Base-by-base conservation (phyloP, 2,797 vertebrate genomes). In the Glossophaga mutica region DNA sequence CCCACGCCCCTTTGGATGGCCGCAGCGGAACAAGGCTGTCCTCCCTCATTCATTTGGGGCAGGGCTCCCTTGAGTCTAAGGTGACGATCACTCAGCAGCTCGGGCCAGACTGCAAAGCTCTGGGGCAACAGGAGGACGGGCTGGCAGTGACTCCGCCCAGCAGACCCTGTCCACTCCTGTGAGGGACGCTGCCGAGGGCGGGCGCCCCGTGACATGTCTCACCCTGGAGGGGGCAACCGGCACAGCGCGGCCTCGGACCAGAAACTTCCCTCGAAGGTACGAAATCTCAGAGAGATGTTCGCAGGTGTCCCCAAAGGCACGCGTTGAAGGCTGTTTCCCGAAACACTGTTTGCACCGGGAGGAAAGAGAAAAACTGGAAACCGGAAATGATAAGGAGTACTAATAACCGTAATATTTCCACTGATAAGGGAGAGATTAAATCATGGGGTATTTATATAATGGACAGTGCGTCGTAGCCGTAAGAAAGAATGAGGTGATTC, bases 21-120 rank as follows among this genome's bases (percentile, higher is more conserved):
- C 26, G 1, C 5, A 0, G 21, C 21, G 0, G 8, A 29, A 16
- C 68, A 32, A 7, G 0, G 18, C 24, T 16, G 2, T 57, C 59
- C 29, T 37, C 52, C 52, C 9, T 55, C 52, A 32, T 57, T 44
- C 32, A 16, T 26, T 5, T 29, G 73, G 59, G 55, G 39, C 62
- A 37, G 42, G n/a, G 7, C 62, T 48, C 59, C 1, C 8, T 34
- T 29, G 50, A 21, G 32, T 9, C 67, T 46, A 6, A 26, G 16
- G 4, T 59, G 32, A 6, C 24, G 24, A 78, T 79, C 44, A 79
- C 48, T 73, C 62, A 52, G n/a, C 73, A 34, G 29, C 10, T 87
- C 52, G 57, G 57, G 48, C 22, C 34, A 42, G n/a, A 79, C 26
- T 0, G 24, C 50, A 62, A 37, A 29, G 29, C 29, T 50, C 77